phyloP scores from a whole-genome alignment of 1,140 invertebrate species.

The Drosophila pandora region DNA sequence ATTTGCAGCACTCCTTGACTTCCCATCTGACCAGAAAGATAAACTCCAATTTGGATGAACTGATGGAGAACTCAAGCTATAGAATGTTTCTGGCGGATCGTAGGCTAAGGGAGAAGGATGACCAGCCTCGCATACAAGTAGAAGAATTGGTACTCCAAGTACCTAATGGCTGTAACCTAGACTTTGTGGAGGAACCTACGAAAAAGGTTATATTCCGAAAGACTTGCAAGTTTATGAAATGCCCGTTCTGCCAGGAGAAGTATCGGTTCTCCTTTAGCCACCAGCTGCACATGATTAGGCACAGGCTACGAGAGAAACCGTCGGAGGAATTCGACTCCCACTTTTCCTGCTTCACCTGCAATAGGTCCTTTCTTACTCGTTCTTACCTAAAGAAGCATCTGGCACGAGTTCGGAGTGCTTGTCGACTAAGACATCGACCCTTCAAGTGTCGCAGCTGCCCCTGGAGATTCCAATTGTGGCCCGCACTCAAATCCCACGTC shows the following conservation, averaged over 20 bases:
- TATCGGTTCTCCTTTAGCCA: constrained; percentile 38
- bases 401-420: background rate
- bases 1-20: constrained; percentile 38
- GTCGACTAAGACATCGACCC: constrained; percentile 1
- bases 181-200: constrained; percentile 7
- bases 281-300: constrained; percentile 28
- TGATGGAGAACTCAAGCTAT: constrained; percentile 24
- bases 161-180: background rate
- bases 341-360: constrained; percentile 19
- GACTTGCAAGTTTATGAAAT: constrained; percentile 3
- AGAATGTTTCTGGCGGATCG: constrained; percentile 18
- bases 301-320: background rate
- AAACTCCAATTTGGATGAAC: background rate
- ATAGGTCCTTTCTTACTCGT: constrained; percentile 11
- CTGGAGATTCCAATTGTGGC: constrained; percentile 19
- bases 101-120: background rate
- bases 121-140: background rate
- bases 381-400: constrained; percentile 8
- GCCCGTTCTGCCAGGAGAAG: constrained; percentile 11
- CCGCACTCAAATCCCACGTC: constrained; percentile 6
- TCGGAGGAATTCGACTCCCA: background rate
- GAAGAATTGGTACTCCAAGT: constrained; percentile 4
- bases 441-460: constrained; percentile 27
- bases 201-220: background rate
- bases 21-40: constrained; percentile 20